Conservation (phyloP, 2,113 vertebrate genomes). For the Bujurquina vittata region DNA sequence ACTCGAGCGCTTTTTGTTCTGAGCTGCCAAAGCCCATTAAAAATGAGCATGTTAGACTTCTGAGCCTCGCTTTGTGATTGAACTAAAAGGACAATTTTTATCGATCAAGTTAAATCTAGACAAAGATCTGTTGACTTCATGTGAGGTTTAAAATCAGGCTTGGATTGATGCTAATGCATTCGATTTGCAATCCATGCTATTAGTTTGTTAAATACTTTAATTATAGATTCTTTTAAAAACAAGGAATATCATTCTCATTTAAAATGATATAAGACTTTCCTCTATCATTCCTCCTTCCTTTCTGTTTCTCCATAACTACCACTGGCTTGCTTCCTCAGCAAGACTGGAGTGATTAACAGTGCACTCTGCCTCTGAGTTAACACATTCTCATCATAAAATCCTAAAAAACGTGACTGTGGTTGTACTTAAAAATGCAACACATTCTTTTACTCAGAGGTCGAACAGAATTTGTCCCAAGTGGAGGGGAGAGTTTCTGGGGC, state of each 20-base stretch:
- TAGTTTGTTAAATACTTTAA: conserved; percentile 22
- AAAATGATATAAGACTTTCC: background rate
- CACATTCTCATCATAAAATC: conserved; percentile 52
- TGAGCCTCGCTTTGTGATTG: conserved; percentile 52
- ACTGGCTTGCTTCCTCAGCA: background rate
- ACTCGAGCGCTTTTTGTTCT: conserved; percentile 53
- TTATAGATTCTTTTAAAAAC: conserved; percentile 35
- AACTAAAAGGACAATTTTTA: conserved; percentile 48
- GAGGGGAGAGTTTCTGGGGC: conserved; percentile 18
- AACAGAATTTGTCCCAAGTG: conserved; percentile 58
- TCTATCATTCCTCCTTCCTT: background rate
- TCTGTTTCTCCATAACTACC: background rate
- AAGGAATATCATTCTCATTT: background rate
- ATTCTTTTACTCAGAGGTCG: conserved; percentile 29
- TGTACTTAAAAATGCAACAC: conserved; percentile 50
- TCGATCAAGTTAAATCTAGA: conserved; percentile 47
- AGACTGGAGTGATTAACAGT: conserved; percentile 21
- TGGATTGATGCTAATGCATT: conserved; percentile 4
- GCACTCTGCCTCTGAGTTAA: conserved; percentile 42
- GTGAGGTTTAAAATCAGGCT: conserved; percentile 26
- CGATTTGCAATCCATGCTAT: conserved; percentile 18
- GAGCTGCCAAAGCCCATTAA: conserved; percentile 65
- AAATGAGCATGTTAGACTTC: conserved; percentile 67
- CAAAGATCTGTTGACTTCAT: conserved; percentile 35
- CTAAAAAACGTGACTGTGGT: conserved; percentile 53